Conservation (phyloP, 2,113 vertebrate genomes). For the Lota lota region DNA sequence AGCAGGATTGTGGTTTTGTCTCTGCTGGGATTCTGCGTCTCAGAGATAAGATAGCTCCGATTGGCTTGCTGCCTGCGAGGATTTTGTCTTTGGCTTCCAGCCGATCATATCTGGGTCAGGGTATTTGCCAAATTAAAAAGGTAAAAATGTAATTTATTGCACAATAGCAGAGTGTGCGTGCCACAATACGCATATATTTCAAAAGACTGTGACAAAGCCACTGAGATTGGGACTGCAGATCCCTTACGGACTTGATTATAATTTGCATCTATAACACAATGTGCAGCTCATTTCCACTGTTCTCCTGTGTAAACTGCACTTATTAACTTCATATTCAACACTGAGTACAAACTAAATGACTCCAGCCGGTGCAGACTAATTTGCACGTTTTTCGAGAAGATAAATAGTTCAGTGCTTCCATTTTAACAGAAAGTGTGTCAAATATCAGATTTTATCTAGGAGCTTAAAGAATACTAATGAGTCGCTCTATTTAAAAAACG, state of each 20-base stretch:
- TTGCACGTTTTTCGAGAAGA: slow-evolving; percentile 55
- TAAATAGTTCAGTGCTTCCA: slow-evolving; percentile 36
- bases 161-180: slow-evolving; percentile 34
- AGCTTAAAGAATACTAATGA: slow-evolving; percentile 15
- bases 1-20: slow-evolving; percentile 43
- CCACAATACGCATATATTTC: slow-evolving; percentile 48
- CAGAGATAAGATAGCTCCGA: slow-evolving; percentile 48
- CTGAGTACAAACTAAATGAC: slow-evolving; percentile 63
- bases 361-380: slow-evolving; percentile 57
- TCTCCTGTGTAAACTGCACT: slow-evolving; percentile 64
- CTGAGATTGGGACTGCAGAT: slow-evolving; percentile 43
- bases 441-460: slow-evolving; percentile 40
- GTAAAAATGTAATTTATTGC: slow-evolving; percentile 43
- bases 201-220: slow-evolving; percentile 38
- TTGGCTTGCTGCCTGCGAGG: slow-evolving; percentile 44
- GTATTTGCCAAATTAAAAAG: slow-evolving; percentile 68
- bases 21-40: slow-evolving; percentile 51
- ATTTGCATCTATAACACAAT: slow-evolving; percentile 43
- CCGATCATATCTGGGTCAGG: slow-evolving; percentile 65
- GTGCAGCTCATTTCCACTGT: slow-evolving; percentile 54
- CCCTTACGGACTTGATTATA: slow-evolving; percentile 46
- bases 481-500: slow-evolving; percentile 26
- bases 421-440: slow-evolving; percentile 33
- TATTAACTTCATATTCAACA: slow-evolving; percentile 59
- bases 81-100: slow-evolving; percentile 36